A percentile compares a stretch with the other conserved stretches of the same genome.
Conservation (phyloP, 2,797 vertebrate genomes). For the Enteromius radiatus region DNA sequence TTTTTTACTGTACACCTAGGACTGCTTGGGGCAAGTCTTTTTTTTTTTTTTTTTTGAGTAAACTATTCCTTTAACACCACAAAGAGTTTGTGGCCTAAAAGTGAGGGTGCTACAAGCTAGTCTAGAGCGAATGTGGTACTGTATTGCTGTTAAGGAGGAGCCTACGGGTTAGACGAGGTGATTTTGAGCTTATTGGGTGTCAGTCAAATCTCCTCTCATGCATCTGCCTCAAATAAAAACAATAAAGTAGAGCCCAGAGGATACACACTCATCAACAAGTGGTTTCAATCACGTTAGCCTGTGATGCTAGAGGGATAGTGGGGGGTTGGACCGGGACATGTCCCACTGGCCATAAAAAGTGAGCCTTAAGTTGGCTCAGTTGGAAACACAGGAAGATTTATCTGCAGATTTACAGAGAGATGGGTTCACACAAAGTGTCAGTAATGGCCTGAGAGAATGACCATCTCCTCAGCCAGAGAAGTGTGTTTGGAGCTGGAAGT, state of each 20-base stretch:
- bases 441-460: slow-evolving; percentile 39
- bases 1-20: too few relatives aligned
- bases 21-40: too few relatives aligned
- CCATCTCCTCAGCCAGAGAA: slow-evolving; percentile 25
- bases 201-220: slow-evolving; percentile 46
- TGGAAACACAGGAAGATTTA: slow-evolving; percentile 30
- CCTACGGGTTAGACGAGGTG: slow-evolving; percentile 13
- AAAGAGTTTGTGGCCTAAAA: slow-evolving; percentile 41
- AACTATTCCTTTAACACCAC: not conserved
- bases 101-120: slow-evolving; percentile 13
- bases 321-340: slow-evolving; percentile 33
- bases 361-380: slow-evolving; percentile 20
- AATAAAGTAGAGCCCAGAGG: slow-evolving; percentile 43
- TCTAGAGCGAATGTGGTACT: not conserved
- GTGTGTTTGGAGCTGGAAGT: slow-evolving; percentile 26
- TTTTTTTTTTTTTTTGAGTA: too few relatives aligned
- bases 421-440: slow-evolving; percentile 32
- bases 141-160: not conserved
- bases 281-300: slow-evolving; percentile 49
- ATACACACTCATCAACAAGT: slow-evolving; percentile 56
- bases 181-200: slow-evolving; percentile 52
- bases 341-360: slow-evolving; percentile 45
- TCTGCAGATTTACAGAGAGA: slow-evolving; percentile 22
- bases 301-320: slow-evolving; percentile 33
- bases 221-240: slow-evolving; percentile 39